Percentiles rank a stretch among this genome's conserved stretches.
Evolutionary conservation across 2,113 vertebrate species (phyloP).

Genomic region (Cercopithecus mona): DNA sequence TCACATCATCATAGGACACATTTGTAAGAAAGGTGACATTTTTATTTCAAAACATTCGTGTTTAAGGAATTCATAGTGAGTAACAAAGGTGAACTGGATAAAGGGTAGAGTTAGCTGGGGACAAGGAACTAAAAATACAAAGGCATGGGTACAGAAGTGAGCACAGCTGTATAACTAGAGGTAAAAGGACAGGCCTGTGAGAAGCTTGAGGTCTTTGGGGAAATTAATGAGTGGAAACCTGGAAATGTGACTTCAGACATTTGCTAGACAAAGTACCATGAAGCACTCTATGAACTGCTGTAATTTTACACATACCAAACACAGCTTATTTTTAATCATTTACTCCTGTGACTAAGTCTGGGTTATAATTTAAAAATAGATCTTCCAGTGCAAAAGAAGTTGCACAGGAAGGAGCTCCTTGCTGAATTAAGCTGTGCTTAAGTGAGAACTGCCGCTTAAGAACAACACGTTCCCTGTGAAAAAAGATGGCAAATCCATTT

Average conservation of each 20-base stretch:
- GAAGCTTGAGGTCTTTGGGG: not conserved
- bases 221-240: not conserved
- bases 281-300: not conserved
- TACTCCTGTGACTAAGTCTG: not conserved
- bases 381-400: conserved; percentile 54
- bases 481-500: conserved; percentile 66
- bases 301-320: not conserved
- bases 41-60: not conserved
- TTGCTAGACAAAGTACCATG: not conserved
- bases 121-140: not conserved
- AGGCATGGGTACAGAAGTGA: not conserved
- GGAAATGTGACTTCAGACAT: not conserved
- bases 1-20: not conserved
- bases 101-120: not conserved
- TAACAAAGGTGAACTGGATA: not conserved
- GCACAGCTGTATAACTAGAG: not conserved
- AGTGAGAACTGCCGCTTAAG: conserved; percentile 46
- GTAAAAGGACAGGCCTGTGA: not conserved
- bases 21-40: not conserved
- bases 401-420: conserved; percentile 56
- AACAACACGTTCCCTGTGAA: conserved; percentile 70
- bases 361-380: conserved; percentile 65
- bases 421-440: conserved; percentile 43
- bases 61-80: not conserved
- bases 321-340: conserved; percentile 57